Base-by-base conservation (phyloP, 2,888 invertebrate genomes). In the Acrocera orbiculus region DNA sequence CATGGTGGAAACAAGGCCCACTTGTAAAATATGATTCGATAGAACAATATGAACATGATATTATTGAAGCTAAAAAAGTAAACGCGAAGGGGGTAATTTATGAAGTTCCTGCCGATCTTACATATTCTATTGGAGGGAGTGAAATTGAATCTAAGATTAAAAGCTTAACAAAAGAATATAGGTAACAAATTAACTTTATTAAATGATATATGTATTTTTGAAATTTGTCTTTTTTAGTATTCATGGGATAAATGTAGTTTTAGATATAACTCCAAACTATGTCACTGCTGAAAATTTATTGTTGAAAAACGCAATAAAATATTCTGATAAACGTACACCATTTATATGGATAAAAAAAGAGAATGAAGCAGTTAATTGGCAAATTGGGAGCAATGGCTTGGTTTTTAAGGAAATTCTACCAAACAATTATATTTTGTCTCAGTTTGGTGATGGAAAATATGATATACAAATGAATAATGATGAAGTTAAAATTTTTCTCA, bases 1-100 rank as follows among this genome's bases (percentile, higher is more conserved):
- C 76, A 39, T 92, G 92, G 89, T 86, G 71, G 67, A 76, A 93
- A 56, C 72, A 76, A 48, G 80, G 82, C 19, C 75, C 82, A 0
- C 61, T 83, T 26, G 74, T 78, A 38, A 76, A 81, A 50, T 58
- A 76, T 5, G 61, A 66, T 29, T 52, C 66, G 2, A 52, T 62
- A 9, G 62, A 50, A 23, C 37, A 46, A 3, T 42, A 37, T 15
- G 43, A 39, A 4, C 45, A 51, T n/a, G 51, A 58, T 38, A 40
- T 64, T 5, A 46, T 48, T 23, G 25, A 49, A 8, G 48, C 61
- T 7, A 51, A 58, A 43, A 55, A 63, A 30, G 45, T 73, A 6
- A 66, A 66, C 11, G 63, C 76, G 1, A 64, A 70, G 25, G 76
- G 77, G 4, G 60, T 81, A 7, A 76, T 85, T 52, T 61, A 81